Conservation (phyloP, 2,888 invertebrate species). For the Glaucopsyche alexis region DNA sequence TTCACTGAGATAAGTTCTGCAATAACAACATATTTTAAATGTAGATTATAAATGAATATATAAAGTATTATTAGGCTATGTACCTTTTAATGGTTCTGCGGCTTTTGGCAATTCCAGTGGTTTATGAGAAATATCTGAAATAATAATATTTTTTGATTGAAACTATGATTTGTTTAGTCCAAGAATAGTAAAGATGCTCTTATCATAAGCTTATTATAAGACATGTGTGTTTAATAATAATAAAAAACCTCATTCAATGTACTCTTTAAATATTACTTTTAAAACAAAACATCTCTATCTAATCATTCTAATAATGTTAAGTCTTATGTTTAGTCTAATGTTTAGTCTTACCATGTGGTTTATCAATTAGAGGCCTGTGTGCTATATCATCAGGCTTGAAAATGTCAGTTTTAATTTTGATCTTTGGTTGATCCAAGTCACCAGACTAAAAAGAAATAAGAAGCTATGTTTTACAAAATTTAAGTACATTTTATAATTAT, state of each 20-base stretch:
- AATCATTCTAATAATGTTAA: no score
- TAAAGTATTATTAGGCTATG: neutral
- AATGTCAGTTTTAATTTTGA: conserved; percentile 77
- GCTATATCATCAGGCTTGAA: conserved; percentile 73
- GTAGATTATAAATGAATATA: no score
- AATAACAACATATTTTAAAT: neutral
- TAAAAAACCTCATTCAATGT: no score
- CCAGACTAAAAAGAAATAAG: conserved; percentile 51
- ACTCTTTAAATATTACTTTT: no score
- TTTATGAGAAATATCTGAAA: conserved; percentile 39
- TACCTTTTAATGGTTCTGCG: conserved; percentile 39
- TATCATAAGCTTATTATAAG: no score
- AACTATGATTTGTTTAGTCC: no score
- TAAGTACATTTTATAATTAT: neutral
- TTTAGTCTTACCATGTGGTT: conserved; percentile 52
- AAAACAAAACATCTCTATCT: no score
- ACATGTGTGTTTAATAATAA: no score
- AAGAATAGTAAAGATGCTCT: no score
- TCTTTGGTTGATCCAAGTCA: conserved; percentile 73
- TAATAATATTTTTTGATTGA: neutral
- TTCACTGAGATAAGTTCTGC: neutral
- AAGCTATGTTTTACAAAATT: neutral
- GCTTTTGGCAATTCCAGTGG: conserved; percentile 52
- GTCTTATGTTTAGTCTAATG: no score
- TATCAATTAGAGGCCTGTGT: conserved; percentile 58